A percentile compares a stretch with the other conserved stretches of the same genome.
Evolutionary conservation across 30 jellyfish, hydroid and myxozoan genomes (phyloP).

Genomic region (Aurelia sp.): DNA sequence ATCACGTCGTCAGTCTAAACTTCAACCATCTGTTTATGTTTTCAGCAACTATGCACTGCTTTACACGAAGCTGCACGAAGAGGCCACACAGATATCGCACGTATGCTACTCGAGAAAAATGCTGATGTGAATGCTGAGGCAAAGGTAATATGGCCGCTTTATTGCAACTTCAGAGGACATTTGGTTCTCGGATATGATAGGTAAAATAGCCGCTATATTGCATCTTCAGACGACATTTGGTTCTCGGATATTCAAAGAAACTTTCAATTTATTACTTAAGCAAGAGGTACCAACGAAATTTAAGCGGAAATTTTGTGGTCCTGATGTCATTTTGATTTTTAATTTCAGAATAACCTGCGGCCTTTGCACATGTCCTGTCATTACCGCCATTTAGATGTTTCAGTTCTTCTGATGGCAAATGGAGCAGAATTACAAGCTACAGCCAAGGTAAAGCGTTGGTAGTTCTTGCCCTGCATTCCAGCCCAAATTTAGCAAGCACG

Average conservation of each 20-base stretch:
- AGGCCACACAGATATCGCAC: slow-evolving; percentile 70
- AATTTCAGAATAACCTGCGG: slow-evolving; percentile 69
- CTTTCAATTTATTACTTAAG: too few relatives aligned
- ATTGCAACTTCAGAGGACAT: too few relatives aligned
- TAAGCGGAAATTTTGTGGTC: too few relatives aligned
- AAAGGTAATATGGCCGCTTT: slow-evolving; percentile 21
- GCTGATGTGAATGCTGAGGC: slow-evolving; percentile 83
- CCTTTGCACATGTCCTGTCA: slow-evolving; percentile 96
- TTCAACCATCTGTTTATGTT: not conserved
- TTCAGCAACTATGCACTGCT: slow-evolving; percentile 84
- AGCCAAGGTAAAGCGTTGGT: slow-evolving; percentile 68
- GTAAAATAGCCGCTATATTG: not conserved
- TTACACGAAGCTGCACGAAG: slow-evolving; percentile 88
- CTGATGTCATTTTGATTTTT: not conserved
- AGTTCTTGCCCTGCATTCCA: too few relatives aligned
- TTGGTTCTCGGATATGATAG: too few relatives aligned
- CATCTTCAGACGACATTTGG: too few relatives aligned
- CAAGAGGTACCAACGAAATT: too few relatives aligned
- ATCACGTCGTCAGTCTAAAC: too few relatives aligned
- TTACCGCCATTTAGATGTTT: slow-evolving; percentile 78
- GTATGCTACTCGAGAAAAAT: slow-evolving; percentile 80
- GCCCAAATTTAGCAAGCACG: too few relatives aligned
- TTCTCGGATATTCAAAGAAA: too few relatives aligned
- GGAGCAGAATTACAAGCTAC: slow-evolving; percentile 88
- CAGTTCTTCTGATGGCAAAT: slow-evolving; percentile 65